A percentile compares a stretch with the other conserved stretches of the same genome.
Conservation (phyloP, 1,140 invertebrate genomes). For the Orchesella cincta region DNA sequence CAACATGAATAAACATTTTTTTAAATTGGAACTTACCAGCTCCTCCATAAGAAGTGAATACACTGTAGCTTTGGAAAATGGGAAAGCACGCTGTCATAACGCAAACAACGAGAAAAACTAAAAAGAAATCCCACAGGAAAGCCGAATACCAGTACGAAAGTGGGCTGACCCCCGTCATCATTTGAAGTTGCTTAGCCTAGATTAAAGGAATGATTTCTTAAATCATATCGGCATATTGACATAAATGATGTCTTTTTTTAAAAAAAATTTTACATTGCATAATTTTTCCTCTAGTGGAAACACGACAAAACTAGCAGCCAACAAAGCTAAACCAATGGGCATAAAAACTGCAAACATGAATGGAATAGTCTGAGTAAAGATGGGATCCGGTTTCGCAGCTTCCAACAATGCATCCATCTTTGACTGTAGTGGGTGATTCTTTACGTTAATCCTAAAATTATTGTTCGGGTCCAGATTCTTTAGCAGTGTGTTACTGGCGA, state of each 20-base stretch:
- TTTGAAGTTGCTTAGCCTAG: slow-evolving; percentile 68
- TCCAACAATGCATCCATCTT: slow-evolving; percentile 36
- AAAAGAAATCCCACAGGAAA: slow-evolving; percentile 47
- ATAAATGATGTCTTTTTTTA: not conserved
- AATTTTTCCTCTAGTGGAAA: slow-evolving; percentile 67
- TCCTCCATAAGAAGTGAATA: slow-evolving; percentile 46
- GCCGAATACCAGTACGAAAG: slow-evolving; percentile 66
- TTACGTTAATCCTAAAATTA: slow-evolving; percentile 61
- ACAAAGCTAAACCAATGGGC: slow-evolving; percentile 60
- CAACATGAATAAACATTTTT: not conserved
- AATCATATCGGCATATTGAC: not conserved
- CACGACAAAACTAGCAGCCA: slow-evolving; percentile 73
- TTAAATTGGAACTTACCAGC: slow-evolving; percentile 31
- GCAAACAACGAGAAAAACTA: slow-evolving; percentile 38
- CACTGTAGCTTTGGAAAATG: slow-evolving; percentile 44
- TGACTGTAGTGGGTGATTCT: slow-evolving; percentile 68
- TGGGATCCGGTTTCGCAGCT: slow-evolving; percentile 45
- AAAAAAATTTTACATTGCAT: slow-evolving; percentile 51
- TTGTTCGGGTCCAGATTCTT: slow-evolving; percentile 52
- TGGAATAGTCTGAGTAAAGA: slow-evolving; percentile 37
- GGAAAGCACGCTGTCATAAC: slow-evolving; percentile 46
- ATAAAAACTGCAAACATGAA: slow-evolving; percentile 47
- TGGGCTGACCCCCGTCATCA: slow-evolving; percentile 75
- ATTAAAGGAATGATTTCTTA: slow-evolving; percentile 13
- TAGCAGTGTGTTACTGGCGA: slow-evolving; percentile 63